Percentiles rank a stretch among this genome's conserved stretches.
These are phyloP conservation scores for Rambutsinella grinnellia DNA, from an alignment of 2,888 invertebrate genomes.

Conservation along the genomic window DNA sequence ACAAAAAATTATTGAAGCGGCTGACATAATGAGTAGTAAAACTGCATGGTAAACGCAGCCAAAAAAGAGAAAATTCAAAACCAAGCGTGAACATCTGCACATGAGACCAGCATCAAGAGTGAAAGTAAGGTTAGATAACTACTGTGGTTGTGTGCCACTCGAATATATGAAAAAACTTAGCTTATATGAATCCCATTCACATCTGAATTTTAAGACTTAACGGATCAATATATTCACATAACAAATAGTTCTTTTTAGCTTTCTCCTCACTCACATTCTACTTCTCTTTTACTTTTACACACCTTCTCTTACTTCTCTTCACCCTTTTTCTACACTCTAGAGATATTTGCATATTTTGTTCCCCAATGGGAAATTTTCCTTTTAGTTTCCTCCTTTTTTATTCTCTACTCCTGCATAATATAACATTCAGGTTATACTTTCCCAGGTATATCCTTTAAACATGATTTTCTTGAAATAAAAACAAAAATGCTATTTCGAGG, in stretches of 20 bases:
- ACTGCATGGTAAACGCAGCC: conserved; percentile 6
- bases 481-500: conserved; percentile 10
- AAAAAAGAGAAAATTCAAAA: background rate
- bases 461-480: no score
- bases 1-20: conserved; percentile 3
- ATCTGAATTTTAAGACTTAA: conserved; percentile 41
- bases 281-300: conserved; percentile 9
- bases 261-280: conserved; percentile 1
- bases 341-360: no score
- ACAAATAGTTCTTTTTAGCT: conserved; percentile 15
- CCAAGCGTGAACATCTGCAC: conserved; percentile 10
- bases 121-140: background rate
- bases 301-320: conserved; percentile 17
- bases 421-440: conserved; percentile 14
- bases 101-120: conserved; percentile 9
- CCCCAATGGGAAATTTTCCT: no score
- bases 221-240: conserved; percentile 45
- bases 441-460: no score
- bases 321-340: no score
- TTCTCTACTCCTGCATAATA: conserved; percentile 21
- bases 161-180: background rate
- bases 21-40: no score
- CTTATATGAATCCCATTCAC: conserved; percentile 37
- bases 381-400: background rate
- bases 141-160: conserved; percentile 3